Evolutionary conservation across 2,797 vertebrate genomes (phyloP).

Genomic region (Sebastes umbrosus): DNA sequence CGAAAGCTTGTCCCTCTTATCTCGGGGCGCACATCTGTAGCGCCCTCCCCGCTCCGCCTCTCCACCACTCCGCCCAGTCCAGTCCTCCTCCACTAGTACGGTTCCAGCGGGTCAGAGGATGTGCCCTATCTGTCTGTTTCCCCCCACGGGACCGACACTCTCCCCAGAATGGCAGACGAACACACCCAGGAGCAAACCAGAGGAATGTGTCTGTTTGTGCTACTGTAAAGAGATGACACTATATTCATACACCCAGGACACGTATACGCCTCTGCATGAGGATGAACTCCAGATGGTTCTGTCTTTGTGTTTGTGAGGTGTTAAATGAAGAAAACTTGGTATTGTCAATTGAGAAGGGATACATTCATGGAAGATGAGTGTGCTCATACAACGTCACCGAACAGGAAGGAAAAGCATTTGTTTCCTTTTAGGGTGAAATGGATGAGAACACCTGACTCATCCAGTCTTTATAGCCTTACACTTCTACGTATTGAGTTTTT

Average conservation of each 20-base stretch:
- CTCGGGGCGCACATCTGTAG: conserved; percentile 77
- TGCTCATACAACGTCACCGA: neutral
- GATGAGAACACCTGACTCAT: neutral
- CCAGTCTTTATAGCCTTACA: neutral
- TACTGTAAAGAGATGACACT: conserved; percentile 33
- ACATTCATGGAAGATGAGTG: neutral
- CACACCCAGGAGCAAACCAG: conserved; percentile 62
- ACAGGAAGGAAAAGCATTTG: conserved; percentile 8
- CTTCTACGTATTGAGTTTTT: neutral
- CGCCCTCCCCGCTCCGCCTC: conserved; percentile 45
- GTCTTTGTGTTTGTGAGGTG: neutral
- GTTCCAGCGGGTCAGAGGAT: conserved; percentile 73
- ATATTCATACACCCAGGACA: conserved; percentile 20
- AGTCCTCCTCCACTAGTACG: conserved; percentile 42
- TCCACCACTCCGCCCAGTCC: conserved; percentile 54
- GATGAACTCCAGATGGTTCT: neutral
- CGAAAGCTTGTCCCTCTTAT: conserved; percentile 72
- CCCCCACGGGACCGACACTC: conserved; percentile 49
- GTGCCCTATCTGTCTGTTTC: conserved; percentile 66
- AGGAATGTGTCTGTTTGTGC: conserved; percentile 68
- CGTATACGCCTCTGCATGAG: neutral
- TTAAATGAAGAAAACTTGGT: neutral
- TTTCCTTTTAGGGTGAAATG: neutral
- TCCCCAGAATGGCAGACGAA: conserved; percentile 43
- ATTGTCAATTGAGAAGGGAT: neutral